These are phyloP conservation scores for Tenebrio molitor DNA, from an alignment of 1,140 invertebrate genomes.

Conservation along the genomic window DNA sequence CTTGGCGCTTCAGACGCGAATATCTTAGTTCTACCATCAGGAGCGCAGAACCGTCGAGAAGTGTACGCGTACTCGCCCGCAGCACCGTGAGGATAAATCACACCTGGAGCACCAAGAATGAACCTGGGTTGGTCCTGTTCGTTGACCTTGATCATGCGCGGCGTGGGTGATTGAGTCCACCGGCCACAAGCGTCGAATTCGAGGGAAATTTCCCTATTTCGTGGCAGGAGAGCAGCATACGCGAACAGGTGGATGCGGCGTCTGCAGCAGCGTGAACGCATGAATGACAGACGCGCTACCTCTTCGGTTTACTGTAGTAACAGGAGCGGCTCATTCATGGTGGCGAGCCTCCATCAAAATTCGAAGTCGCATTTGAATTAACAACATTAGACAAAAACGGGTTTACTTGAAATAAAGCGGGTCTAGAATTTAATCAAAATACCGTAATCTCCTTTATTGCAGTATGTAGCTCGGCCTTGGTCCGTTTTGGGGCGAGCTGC, in stretches of 20 bases:
- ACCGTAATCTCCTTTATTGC: constrained; percentile 49
- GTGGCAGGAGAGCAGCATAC: constrained; percentile 41
- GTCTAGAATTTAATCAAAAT: not conserved
- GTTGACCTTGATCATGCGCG: constrained; percentile 36
- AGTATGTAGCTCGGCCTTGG: constrained; percentile 78
- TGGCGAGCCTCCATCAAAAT: no score
- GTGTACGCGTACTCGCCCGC: not conserved
- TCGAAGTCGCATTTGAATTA: no score
- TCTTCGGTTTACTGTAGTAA: constrained; percentile 6
- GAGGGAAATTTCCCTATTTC: constrained; percentile 52
- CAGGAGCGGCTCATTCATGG: constrained; percentile 19
- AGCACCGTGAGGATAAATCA: not conserved
- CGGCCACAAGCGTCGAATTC: constrained; percentile 47
- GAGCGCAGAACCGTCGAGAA: constrained; percentile 2
- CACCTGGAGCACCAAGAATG: constrained; percentile 8
- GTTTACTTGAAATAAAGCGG: not conserved
- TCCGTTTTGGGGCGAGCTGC: constrained; percentile 80
- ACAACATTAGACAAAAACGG: not conserved
- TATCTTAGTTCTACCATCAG: constrained; percentile 42
- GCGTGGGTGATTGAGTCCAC: constrained; percentile 38
- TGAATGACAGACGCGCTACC: not conserved
- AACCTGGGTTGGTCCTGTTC: not conserved
- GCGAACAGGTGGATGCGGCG: not conserved
- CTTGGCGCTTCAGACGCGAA: constrained; percentile 50
- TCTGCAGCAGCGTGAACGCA: not conserved